Evolutionary conservation across 2,797 vertebrate genomes (phyloP).

Genomic region (Muscicapa striata): DNA sequence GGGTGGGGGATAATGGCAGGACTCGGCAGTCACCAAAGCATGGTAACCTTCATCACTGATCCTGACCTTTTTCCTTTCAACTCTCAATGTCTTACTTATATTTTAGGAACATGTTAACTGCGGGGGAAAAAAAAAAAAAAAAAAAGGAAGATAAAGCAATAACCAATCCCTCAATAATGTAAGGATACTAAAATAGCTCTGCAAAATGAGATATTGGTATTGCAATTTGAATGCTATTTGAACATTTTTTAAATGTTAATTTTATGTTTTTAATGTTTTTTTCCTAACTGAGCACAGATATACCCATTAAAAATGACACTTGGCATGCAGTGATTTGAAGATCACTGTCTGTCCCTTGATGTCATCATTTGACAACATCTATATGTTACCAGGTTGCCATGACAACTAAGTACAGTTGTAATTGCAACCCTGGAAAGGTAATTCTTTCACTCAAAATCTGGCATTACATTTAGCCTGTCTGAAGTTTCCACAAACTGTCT

Average conservation of each 20-base stretch:
- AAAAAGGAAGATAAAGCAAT: neutral
- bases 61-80: conserved; percentile 27
- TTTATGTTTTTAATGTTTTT: neutral
- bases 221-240: conserved; percentile 14
- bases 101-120: neutral
- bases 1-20: neutral
- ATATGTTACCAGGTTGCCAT: conserved; percentile 79
- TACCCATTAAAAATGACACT: conserved; percentile 61
- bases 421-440: conserved; percentile 79
- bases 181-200: neutral
- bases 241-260: conserved; percentile 43
- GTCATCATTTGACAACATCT: conserved; percentile 81
- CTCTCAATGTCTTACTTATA: neutral
- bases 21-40: neutral
- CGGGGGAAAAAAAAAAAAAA: neutral
- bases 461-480: conserved; percentile 77
- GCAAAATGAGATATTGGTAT: neutral
- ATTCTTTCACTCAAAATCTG: conserved; percentile 78
- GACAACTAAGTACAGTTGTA: conserved; percentile 80
- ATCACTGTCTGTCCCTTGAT: conserved; percentile 74
- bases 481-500: conserved; percentile 81
- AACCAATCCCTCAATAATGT: neutral
- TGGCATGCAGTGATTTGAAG: conserved; percentile 74
- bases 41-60: neutral
- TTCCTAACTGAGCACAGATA: neutral